These are phyloP conservation scores for Phyllotreta striolata DNA, from an alignment of 2,888 invertebrate genomes.

Conservation along the genomic window DNA sequence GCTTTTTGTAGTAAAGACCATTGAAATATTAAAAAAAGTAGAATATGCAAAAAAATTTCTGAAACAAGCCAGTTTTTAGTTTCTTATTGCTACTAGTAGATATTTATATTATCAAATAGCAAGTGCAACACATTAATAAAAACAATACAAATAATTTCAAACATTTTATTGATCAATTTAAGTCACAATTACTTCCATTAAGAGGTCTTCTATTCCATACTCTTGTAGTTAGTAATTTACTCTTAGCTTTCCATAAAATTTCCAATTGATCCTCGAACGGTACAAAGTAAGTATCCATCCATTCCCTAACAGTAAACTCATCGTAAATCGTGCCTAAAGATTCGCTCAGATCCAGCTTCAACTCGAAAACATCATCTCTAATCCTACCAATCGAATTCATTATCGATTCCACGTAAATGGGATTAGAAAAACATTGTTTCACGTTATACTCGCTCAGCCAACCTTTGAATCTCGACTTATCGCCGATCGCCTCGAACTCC, in stretches of 20 bases:
- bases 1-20: too few species aligned
- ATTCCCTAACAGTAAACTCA: constrained; percentile 67
- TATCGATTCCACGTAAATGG: constrained; percentile 67
- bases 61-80: too few species aligned
- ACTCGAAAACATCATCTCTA: constrained; percentile 61
- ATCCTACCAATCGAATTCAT: constrained; percentile 64
- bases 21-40: too few species aligned
- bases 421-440: constrained; percentile 71
- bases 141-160: too few species aligned
- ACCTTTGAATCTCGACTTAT: constrained; percentile 56
- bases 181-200: constrained; percentile 8
- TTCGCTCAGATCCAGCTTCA: constrained; percentile 64
- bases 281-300: constrained; percentile 66
- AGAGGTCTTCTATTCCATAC: constrained; percentile 66
- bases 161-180: neutral
- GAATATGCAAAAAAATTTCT: too few species aligned
- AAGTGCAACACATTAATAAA: too few species aligned
- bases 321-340: constrained; percentile 68
- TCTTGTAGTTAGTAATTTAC: constrained; percentile 61
- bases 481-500: constrained; percentile 62
- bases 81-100: too few species aligned
- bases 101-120: too few species aligned
- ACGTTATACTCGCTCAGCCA: constrained; percentile 77
- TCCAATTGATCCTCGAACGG: constrained; percentile 64
- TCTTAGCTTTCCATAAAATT: constrained; percentile 62